A percentile compares a stretch with the other conserved stretches of the same genome.
phyloP scores from a whole-genome alignment of 2,113 vertebrate species.

The Campylomormyrus tamandua region DNA sequence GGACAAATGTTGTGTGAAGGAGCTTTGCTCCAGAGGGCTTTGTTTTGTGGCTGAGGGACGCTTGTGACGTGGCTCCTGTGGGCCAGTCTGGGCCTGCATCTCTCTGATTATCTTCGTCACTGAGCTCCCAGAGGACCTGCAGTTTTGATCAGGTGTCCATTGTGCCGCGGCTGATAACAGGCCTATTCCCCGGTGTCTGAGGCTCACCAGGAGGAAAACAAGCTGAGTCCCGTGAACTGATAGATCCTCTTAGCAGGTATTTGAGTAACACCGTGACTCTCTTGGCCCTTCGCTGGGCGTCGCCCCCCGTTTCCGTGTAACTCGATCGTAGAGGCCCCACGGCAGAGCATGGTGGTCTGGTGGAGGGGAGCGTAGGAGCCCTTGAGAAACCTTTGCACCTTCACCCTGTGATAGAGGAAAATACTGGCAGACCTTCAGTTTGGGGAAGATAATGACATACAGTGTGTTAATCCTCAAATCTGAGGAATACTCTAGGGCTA shows the following conservation, averaged over 20 bases:
- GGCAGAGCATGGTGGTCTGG: background rate
- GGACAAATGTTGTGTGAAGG: conserved; percentile 18
- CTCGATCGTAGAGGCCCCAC: background rate
- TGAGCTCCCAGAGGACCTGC: conserved; percentile 50
- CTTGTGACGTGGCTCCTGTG: conserved; percentile 48
- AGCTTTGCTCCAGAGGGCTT: background rate
- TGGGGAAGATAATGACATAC: conserved; percentile 59
- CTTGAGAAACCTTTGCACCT: conserved; percentile 28
- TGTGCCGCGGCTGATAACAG: conserved; percentile 59
- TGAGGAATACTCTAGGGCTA: conserved; percentile 56
- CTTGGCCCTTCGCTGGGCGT: background rate
- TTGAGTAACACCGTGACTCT: background rate
- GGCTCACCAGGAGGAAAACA: conserved; percentile 57
- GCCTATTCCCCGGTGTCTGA: conserved; percentile 42
- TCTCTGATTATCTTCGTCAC: conserved; percentile 63
- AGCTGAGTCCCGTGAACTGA: conserved; percentile 46
- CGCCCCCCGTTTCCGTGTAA: background rate
- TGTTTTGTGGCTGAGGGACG: conserved; percentile 14
- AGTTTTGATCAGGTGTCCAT: conserved; percentile 57
- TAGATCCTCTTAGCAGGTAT: conserved; percentile 18
- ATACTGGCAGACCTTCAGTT: conserved; percentile 45
- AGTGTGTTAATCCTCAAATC: conserved; percentile 59
- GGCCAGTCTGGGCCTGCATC: conserved; percentile 56
- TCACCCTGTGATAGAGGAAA: conserved; percentile 27
- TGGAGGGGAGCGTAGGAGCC: background rate